Evolutionary conservation across 2,113 vertebrate genomes (phyloP).

Genomic region (Cynoglossus semilaevis): DNA sequence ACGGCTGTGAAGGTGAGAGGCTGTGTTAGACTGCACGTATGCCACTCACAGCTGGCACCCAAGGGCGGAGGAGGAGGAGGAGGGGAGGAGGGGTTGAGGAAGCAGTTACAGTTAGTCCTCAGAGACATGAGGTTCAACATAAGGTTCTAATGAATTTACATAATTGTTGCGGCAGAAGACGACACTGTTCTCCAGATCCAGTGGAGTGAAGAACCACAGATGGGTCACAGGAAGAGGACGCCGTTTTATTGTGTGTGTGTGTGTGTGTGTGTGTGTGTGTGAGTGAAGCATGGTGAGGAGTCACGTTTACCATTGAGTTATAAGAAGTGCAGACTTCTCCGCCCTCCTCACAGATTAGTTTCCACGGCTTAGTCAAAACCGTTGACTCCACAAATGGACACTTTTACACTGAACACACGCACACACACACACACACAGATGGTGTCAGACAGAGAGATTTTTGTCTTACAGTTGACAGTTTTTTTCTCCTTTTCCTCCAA

Average conservation of each 20-base stretch:
- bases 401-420: neutral
- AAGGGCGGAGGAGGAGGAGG: neutral
- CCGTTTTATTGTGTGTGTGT: neutral
- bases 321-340: conserved; percentile 24
- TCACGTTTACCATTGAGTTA: conserved; percentile 30
- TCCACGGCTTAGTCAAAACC: conserved; percentile 1
- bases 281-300: conserved; percentile 18
- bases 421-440: conserved; percentile 3
- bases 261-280: neutral
- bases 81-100: neutral
- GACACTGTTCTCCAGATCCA: too few relatives aligned
- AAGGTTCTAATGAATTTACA: too few relatives aligned
- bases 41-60: conserved; percentile 32
- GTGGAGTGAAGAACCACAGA: too few relatives aligned
- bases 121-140: too few relatives aligned
- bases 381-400: neutral
- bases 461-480: too few relatives aligned
- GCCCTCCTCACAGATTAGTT: conserved; percentile 31
- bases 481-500: too few relatives aligned
- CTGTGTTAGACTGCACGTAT: conserved; percentile 62
- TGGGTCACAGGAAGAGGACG: too few relatives aligned
- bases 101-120: too few relatives aligned
- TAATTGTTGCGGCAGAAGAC: too few relatives aligned
- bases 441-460: too few relatives aligned
- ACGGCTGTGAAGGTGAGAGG: conserved; percentile 2